These are phyloP conservation scores for Pteruthius melanotis DNA, from an alignment of 2,113 vertebrate species.

Conservation along the genomic window DNA sequence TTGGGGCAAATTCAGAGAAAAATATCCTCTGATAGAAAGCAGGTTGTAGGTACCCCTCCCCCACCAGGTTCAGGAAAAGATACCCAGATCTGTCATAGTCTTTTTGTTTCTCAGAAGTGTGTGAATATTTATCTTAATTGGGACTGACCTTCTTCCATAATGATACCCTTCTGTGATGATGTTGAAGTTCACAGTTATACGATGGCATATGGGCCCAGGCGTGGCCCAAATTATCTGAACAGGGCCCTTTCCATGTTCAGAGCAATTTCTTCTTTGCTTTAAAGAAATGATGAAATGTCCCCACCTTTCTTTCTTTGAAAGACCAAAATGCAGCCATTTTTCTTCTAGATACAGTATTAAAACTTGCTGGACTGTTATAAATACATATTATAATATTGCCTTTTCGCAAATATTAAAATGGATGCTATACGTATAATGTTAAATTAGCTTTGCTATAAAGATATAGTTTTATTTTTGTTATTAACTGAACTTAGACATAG, in stretches of 20 bases:
- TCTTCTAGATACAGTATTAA: neutral
- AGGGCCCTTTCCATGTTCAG: neutral
- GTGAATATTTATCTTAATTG: neutral
- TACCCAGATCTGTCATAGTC: neutral
- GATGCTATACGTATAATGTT: too few species aligned
- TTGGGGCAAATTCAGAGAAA: too few species aligned
- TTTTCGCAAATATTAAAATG: too few species aligned
- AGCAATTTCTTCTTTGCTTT: neutral
- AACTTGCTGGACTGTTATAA: neutral
- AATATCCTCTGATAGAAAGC: too few species aligned
- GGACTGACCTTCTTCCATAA: neutral
- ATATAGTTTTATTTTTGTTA: too few species aligned
- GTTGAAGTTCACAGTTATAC: neutral
- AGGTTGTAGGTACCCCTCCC: too few species aligned
- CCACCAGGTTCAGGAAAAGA: too few species aligned
- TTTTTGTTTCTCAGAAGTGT: neutral
- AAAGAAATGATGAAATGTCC: neutral
- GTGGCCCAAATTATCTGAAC: neutral
- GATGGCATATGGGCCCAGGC: neutral
- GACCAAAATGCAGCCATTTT: neutral
- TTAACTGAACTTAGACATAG: too few species aligned
- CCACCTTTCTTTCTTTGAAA: neutral
- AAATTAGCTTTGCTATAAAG: too few species aligned
- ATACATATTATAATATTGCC: too few species aligned
- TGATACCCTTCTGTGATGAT: neutral